Evolutionary conservation across 2,113 vertebrate species (phyloP).

Genomic region (Chloropsis cyanopogon): DNA sequence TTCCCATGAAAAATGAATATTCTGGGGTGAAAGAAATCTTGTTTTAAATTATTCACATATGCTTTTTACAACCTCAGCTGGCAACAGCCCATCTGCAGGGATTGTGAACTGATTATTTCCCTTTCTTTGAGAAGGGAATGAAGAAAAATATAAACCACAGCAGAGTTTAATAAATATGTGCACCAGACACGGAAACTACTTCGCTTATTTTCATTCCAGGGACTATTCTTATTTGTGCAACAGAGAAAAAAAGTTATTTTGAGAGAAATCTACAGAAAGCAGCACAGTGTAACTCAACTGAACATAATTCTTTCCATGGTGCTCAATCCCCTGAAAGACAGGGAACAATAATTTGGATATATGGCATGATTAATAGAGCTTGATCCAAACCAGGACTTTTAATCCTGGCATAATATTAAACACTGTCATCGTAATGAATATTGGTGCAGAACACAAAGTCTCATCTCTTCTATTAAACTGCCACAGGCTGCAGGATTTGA

Average conservation of each 20-base stretch:
- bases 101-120: neutral
- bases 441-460: slow-evolving; percentile 27
- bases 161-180: neutral
- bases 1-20: neutral
- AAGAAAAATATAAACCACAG: neutral
- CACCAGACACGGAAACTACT: neutral
- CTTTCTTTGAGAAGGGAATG: neutral
- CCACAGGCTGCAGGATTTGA: neutral
- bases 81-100: neutral
- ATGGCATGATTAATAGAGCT: slow-evolving; percentile 21
- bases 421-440: slow-evolving; percentile 37
- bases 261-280: neutral
- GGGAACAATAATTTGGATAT: neutral
- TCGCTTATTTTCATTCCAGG: neutral
- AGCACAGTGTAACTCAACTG: neutral
- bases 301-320: neutral
- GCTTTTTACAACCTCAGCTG: neutral
- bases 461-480: slow-evolving; percentile 16
- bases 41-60: neutral
- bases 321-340: neutral
- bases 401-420: slow-evolving; percentile 43
- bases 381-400: slow-evolving; percentile 29
- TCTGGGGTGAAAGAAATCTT: neutral
- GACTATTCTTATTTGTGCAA: neutral
- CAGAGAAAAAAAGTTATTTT: neutral